Base-by-base conservation (phyloP, 2,113 vertebrate species). In the Pluvianellus socialis region DNA sequence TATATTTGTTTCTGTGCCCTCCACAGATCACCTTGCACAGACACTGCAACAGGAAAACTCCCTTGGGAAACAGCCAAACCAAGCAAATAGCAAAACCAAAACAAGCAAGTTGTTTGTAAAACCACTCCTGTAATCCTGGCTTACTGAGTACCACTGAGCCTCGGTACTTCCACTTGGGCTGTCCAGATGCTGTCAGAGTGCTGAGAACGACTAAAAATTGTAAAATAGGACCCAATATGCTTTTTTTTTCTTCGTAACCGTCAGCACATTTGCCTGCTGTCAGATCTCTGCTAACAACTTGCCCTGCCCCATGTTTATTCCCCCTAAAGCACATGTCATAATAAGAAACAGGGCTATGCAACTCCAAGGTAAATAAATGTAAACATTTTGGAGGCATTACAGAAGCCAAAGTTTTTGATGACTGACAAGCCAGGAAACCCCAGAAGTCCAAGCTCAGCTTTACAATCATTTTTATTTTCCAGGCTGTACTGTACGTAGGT, bases 401-500 rank as follows among this genome's bases (percentile, higher is more conserved):
- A 22, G 19, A 77, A 73, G 70, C 28, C 16, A 30, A 73, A 35
- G 5, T 20, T 81, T 49, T 53, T 50, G 28, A 65, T 18, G 27
- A 27, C 53, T 77, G 14, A 68, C 7, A 50, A 65, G 27, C 67
- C 79, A 65, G 49, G 70, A 77, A 59, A 4, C 3, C 19, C 8
- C 44, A 55, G 11, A 93, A 79, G 24, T 27, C 40, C 10, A 73
- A 74, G 35, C 33, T 88, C n/a, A 61, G 75, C 70, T 88, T 81
- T 52, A 58, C 16, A 68, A 33, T 14, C 3, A 1, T 76, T 67
- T 50, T 9, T 59, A 13, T 40, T 91, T 86, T 81, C 50, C 55
- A 70, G 32, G 70, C 45, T 73, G 38, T 32, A 21, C 33, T 13
- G 13, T 12, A 30, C 0, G 0, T 5, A 44, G 14, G n/a, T 55